Percentiles rank a stretch among this genome's conserved stretches.
These are phyloP conservation scores for Armadillidium nasatum DNA, from an alignment of 1,140 invertebrate species.

Conservation along the genomic window DNA sequence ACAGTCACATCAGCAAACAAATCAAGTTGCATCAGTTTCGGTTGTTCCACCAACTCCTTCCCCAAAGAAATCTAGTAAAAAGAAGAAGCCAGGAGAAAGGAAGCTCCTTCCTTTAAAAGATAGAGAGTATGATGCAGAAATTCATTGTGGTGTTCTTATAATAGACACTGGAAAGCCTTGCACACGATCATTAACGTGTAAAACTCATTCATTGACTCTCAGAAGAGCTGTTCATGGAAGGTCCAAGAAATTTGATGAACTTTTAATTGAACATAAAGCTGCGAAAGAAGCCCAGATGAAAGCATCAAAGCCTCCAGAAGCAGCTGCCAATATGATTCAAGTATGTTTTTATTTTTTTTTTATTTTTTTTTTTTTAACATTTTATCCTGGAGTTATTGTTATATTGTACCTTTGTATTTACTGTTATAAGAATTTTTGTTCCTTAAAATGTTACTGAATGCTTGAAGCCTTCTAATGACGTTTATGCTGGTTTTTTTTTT, in stretches of 20 bases:
- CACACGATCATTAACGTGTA: constrained; percentile 75
- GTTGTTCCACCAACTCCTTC: constrained; percentile 32
- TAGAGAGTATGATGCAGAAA: constrained; percentile 71
- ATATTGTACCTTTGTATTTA: too few species aligned
- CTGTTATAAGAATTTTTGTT: too few species aligned
- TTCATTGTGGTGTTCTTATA: constrained; percentile 71
- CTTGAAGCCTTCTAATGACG: background rate
- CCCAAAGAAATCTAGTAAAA: constrained; percentile 46
- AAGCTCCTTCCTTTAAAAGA: constrained; percentile 58
- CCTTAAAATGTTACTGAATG: too few species aligned
- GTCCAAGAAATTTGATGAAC: constrained; percentile 70
- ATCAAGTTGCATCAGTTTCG: constrained; percentile 29
- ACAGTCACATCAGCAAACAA: constrained; percentile 31
- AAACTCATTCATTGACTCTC: constrained; percentile 71
- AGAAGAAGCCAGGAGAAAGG: constrained; percentile 46
- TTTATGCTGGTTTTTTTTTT: background rate
- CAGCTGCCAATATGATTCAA: constrained; percentile 33
- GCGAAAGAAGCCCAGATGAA: constrained; percentile 55
- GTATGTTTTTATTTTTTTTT: constrained; percentile 11
- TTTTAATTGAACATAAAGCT: constrained; percentile 69
- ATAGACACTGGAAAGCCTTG: constrained; percentile 66
- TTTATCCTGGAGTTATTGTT: background rate
- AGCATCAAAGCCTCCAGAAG: constrained; percentile 36
- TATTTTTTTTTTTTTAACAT: background rate
- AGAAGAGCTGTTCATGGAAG: constrained; percentile 67